Percentiles rank a stretch among this genome's conserved stretches.
These are phyloP conservation scores for Ecdyonurus torrentis DNA, from an alignment of 2,888 invertebrate species.

Conservation along the genomic window DNA sequence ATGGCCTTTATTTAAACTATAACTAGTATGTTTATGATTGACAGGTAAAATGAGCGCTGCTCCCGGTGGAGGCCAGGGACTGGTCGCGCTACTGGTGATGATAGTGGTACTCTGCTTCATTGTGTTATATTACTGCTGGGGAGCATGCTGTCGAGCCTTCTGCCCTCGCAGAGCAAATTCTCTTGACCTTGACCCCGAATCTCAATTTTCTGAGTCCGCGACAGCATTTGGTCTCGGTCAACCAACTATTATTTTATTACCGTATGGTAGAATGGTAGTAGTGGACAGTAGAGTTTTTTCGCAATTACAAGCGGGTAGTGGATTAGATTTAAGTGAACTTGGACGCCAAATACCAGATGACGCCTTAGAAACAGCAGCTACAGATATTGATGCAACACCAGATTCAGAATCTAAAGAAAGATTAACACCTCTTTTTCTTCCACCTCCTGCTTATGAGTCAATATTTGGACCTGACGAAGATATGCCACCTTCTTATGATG, in stretches of 20 bases:
- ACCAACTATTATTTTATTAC: conserved; percentile 36
- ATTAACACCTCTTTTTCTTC: conserved; percentile 29
- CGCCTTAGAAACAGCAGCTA: neutral
- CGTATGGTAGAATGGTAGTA: conserved; percentile 36
- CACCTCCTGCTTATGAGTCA: conserved; percentile 17
- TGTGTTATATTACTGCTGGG: conserved; percentile 38
- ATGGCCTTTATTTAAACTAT: too few relatives aligned
- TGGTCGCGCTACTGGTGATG: conserved; percentile 36
- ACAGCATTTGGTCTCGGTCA: conserved; percentile 20
- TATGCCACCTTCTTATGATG: conserved; percentile 15
- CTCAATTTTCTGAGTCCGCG: conserved; percentile 14
- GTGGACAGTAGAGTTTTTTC: conserved; percentile 35
- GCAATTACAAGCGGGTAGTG: conserved; percentile 26
- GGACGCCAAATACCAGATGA: conserved; percentile 5
- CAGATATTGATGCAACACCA: conserved; percentile 1
- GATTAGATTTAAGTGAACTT: conserved; percentile 5
- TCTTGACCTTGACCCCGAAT: conserved; percentile 17
- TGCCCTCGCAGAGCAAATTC: conserved; percentile 26
- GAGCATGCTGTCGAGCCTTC: conserved; percentile 34
- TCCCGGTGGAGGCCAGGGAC: conserved; percentile 25
- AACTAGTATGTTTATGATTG: too few relatives aligned
- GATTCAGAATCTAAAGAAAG: conserved; percentile 22
- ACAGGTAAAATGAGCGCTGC: conserved; percentile 14
- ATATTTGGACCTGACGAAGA: conserved; percentile 11
- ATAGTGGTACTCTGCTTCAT: conserved; percentile 36